Base-by-base conservation (phyloP, 2,888 invertebrate genomes). In the Crossocerus cetratus region DNA sequence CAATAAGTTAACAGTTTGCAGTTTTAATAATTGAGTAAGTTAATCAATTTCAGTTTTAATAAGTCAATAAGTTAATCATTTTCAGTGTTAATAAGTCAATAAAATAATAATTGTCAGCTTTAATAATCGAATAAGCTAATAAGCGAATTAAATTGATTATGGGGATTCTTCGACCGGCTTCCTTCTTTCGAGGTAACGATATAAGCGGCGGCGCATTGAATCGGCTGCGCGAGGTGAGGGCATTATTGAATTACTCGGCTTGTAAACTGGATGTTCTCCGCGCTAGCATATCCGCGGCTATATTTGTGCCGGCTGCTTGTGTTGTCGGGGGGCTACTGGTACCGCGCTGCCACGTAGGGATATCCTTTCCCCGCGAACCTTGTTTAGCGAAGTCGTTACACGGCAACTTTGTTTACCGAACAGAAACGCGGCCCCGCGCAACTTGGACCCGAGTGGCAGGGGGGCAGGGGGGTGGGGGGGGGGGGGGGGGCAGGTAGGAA, bases 331-430 rank as follows among this genome's bases (percentile, higher is more conserved):
- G 32, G 32, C 32, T 32, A 32, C 32, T 32, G 32, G 8, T 32
- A 11, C n/a, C n/a, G 32, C 14, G 32, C 16, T n/a, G 32, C 44
- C 58, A 58, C 20, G 42, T 43, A 58, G 59, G 56, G 13, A 44
- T 62, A 71, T 20, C 68, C 69, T 64, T 64, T 44, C 32, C 43
- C 20, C 58, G 59, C n/a, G 43, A 16, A 23, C 59, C 72, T 69
- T 64, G 69, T 69, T 72, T 57, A 53, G 60, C 69, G 18, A 64
- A 72, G 72, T 72, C 72, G 59, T 72, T 72, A 67, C 72, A 61
- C 69, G 64, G 22, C 44, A 72, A 72, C 57, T 72, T 69, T 68
- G 72, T 69, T 72, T 72, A 69, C 64, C 44, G 43, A 58, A 58
- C 43, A 20, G 56, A 53, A 23, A 32, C 32, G 32, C 32, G 32